Percentiles rank a stretch among this genome's conserved stretches.
Evolutionary conservation across 2,113 vertebrate genomes (phyloP).

Genomic region (Marmota flaviventris): DNA sequence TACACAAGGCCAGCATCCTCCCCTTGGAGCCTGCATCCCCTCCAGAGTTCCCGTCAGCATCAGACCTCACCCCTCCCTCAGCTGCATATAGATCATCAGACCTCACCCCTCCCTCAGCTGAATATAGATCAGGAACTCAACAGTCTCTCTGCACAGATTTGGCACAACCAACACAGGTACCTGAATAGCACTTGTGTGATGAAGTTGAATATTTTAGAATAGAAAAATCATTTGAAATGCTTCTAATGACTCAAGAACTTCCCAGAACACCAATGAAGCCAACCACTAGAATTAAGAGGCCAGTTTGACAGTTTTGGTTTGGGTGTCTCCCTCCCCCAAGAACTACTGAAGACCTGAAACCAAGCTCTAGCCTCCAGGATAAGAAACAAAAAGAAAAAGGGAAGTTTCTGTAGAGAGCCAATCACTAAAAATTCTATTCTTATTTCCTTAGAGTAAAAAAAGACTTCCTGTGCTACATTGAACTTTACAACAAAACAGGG

Average conservation of each 20-base stretch:
- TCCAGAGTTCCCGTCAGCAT: not conserved
- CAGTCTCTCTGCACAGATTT: not conserved
- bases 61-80: not conserved
- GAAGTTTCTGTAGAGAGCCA: not conserved
- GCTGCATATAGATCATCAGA: not conserved
- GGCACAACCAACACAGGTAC: not conserved
- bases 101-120: not conserved
- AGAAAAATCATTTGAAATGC: not conserved
- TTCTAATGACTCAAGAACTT: not conserved
- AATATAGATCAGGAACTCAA: not conserved
- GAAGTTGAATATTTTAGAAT: not conserved
- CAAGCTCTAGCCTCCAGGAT: not conserved
- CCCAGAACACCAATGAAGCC: no score
- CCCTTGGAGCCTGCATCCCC: not conserved
- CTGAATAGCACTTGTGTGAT: not conserved
- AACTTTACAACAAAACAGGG: slow-evolving; percentile 2
- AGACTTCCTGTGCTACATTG: not conserved
- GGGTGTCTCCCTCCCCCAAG: no score
- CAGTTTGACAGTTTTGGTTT: not conserved
- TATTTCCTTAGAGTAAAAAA: not conserved
- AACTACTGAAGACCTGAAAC: not conserved
- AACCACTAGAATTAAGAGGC: not conserved
- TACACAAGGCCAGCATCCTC: not conserved
- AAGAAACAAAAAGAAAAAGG: not conserved
- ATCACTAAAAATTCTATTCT: not conserved